Evolutionary conservation across 1,140 invertebrate species (phyloP).

Genomic region (Cyphomyrmex costatus): DNA sequence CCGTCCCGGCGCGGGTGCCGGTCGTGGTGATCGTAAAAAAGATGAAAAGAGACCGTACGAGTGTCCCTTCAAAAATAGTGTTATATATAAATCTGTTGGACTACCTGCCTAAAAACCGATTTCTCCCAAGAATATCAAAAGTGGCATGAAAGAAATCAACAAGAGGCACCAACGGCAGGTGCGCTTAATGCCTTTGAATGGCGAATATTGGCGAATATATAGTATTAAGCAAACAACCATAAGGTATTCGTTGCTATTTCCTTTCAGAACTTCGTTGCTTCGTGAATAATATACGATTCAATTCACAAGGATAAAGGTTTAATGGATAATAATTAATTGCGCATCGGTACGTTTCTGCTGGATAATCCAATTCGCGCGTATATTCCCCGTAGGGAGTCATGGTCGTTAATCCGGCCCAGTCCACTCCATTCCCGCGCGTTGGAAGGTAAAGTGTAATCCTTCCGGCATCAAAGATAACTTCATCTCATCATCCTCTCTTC

Average conservation of each 20-base stretch:
- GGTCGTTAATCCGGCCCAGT: slow-evolving; percentile 43
- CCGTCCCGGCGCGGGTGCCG: background rate
- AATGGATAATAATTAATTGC: slow-evolving; percentile 44
- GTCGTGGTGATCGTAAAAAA: slow-evolving; percentile 19
- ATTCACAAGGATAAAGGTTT: slow-evolving; percentile 36
- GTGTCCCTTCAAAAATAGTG: slow-evolving; percentile 17
- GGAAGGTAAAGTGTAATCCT: slow-evolving; percentile 42
- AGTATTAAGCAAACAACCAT: background rate
- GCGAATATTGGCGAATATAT: background rate
- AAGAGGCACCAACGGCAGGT: slow-evolving; percentile 11
- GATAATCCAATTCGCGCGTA: slow-evolving; percentile 39
- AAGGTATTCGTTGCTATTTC: background rate
- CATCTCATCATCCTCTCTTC: slow-evolving; percentile 28
- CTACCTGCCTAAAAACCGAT: slow-evolving; percentile 42
- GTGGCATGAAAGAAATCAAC: background rate
- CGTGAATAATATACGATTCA: slow-evolving; percentile 37
- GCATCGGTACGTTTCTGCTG: slow-evolving; percentile 13
- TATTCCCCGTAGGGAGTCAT: slow-evolving; percentile 1
- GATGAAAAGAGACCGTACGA: background rate
- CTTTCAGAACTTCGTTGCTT: background rate
- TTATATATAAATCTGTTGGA: background rate
- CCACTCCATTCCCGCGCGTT: slow-evolving; percentile 21
- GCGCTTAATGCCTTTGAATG: background rate
- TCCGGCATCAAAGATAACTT: slow-evolving; percentile 54
- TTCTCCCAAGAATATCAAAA: background rate